phyloP scores from a whole-genome alignment of 1,140 invertebrate genomes.

The Drosophila pseudoananassae region DNA sequence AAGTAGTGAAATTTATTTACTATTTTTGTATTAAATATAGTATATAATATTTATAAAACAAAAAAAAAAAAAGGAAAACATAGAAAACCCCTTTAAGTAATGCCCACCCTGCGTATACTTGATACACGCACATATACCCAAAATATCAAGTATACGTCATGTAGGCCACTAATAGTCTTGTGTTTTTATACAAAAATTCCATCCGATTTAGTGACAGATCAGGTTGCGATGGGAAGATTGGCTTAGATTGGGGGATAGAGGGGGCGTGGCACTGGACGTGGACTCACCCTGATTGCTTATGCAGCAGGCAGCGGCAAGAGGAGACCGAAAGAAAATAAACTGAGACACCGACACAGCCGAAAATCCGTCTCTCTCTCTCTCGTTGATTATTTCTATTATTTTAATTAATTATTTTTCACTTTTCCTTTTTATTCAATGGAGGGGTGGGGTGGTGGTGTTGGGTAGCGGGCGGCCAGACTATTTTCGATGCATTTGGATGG shows the following conservation, averaged over 20 bases:
- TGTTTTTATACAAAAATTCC: conserved; percentile 19
- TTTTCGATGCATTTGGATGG: conserved; percentile 13
- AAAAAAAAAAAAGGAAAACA: too few species aligned
- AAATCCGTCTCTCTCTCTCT: conserved; percentile 15
- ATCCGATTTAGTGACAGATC: too few species aligned
- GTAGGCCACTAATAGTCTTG: background rate
- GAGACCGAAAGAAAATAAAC: conserved; percentile 26
- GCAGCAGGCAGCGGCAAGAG: conserved; percentile 70
- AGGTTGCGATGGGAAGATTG: background rate
- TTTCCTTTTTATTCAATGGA: conserved; percentile 1
- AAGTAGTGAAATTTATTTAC: too few species aligned
- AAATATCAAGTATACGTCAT: background rate
- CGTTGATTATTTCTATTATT: background rate
- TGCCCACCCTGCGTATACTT: background rate
- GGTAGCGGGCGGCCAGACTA: background rate
- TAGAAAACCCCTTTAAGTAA: too few species aligned
- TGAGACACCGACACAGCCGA: conserved; percentile 20
- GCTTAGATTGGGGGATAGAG: background rate
- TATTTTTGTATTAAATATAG: too few species aligned
- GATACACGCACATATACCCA: too few species aligned
- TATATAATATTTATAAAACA: too few species aligned
- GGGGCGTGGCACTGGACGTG: too few species aligned
- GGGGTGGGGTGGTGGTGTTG: too few species aligned
- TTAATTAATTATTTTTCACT: background rate
- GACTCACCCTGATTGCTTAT: conserved; percentile 78